Conservation (phyloP, 2,113 vertebrate genomes). For the Dicentrarchus labrax region DNA sequence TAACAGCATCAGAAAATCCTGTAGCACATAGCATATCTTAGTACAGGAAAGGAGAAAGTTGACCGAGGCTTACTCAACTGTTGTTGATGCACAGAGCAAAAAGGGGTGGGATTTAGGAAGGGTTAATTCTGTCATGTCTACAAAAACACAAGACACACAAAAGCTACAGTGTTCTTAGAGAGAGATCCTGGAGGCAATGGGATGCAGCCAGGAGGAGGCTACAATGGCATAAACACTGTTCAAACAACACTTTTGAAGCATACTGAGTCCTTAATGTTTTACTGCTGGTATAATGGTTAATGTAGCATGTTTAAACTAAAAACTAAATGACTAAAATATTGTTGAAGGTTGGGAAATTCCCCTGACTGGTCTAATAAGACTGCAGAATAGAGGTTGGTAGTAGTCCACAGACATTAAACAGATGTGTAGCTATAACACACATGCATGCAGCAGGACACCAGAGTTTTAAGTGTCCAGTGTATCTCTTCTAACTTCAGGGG, state of each 20-base stretch:
- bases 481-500: slow-evolving; percentile 25
- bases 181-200: not conserved
- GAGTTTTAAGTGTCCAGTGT: slow-evolving; percentile 13
- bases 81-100: too few species aligned
- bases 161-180: not conserved
- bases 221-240: not conserved
- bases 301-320: not conserved
- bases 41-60: too few species aligned
- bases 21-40: not conserved
- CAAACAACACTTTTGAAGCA: not conserved
- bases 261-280: not conserved
- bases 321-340: not conserved
- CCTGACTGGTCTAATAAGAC: not conserved
- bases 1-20: not conserved
- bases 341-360: not conserved
- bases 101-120: too few species aligned
- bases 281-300: not conserved
- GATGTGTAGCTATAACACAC: slow-evolving; percentile 1
- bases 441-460: not conserved
- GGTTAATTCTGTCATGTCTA: too few species aligned
- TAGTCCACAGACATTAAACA: slow-evolving; percentile 17
- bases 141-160: not conserved
- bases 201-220: not conserved
- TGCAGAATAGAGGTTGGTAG: not conserved
- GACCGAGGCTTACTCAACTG: too few species aligned